A percentile compares a stretch with the other conserved stretches of the same genome.
Evolutionary conservation across 2,888 invertebrate genomes (phyloP).

Genomic region (Lacanobia wlatinum): DNA sequence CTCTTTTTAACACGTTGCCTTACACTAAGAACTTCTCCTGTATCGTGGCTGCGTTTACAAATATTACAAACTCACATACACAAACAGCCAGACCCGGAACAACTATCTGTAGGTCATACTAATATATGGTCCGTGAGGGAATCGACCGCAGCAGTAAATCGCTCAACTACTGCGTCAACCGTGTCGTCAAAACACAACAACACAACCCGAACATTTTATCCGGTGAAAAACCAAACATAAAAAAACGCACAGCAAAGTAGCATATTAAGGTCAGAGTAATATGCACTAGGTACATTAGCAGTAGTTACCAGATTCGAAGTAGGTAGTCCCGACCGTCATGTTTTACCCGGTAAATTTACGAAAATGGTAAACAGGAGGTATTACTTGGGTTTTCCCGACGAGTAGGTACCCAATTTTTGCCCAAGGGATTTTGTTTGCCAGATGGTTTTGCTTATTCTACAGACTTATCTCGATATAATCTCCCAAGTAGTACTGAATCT

Average conservation of each 20-base stretch:
- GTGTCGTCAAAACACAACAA: no score
- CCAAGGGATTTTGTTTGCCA: background rate
- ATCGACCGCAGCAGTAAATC: no score
- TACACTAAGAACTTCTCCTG: no score
- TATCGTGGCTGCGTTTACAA: no score
- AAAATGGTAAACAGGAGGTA: background rate
- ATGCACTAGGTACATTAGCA: background rate
- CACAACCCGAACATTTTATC: no score
- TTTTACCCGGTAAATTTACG: slow-evolving; percentile 5
- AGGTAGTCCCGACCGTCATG: slow-evolving; percentile 5
- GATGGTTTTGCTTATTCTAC: background rate
- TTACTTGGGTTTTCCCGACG: slow-evolving; percentile 15
- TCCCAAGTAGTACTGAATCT: slow-evolving; percentile 35
- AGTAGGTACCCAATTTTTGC: background rate
- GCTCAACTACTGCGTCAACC: no score
- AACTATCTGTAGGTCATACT: no score
- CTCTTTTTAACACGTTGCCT: no score
- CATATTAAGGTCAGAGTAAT: slow-evolving; percentile 23
- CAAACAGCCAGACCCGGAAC: no score
- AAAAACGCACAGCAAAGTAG: background rate
- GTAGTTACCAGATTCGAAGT: no score
- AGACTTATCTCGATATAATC: background rate
- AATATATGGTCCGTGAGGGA: no score
- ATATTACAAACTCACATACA: no score
- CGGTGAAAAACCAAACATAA: slow-evolving; percentile 7